phyloP scores from a whole-genome alignment of 2,113 vertebrate species.

The Eublepharis macularius region DNA sequence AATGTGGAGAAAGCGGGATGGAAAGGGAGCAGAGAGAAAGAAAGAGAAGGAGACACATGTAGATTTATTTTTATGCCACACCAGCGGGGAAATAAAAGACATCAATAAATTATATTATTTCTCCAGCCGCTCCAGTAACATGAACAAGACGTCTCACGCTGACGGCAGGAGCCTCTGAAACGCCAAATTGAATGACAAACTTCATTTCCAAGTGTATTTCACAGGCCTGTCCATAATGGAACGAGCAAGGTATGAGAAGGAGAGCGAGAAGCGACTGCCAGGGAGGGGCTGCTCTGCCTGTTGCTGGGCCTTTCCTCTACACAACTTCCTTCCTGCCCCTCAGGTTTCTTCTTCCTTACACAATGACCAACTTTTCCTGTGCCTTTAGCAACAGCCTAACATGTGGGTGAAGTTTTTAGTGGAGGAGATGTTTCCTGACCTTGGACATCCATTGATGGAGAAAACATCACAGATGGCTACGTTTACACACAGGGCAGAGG shows the following conservation, averaged over 20 bases:
- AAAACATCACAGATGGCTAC: neutral
- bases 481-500: too few relatives aligned
- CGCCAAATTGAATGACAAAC: constrained; percentile 36
- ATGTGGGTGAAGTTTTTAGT: neutral
- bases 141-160: neutral
- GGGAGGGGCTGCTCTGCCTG: neutral
- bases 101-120: constrained; percentile 16
- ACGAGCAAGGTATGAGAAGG: neutral
- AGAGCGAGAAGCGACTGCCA: neutral
- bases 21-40: fast-evolving
- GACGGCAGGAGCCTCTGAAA: neutral
- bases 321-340: neutral
- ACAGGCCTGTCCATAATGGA: neutral
- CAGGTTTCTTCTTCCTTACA: too few relatives aligned
- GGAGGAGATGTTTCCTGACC: neutral
- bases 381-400: neutral
- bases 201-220: constrained; percentile 17
- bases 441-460: neutral
- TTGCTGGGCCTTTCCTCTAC: too few relatives aligned
- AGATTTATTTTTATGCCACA: constrained; percentile 6
- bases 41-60: fast-evolving
- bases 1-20: neutral
- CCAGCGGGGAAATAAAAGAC: constrained; percentile 21
- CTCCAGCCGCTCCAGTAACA: neutral
- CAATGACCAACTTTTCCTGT: neutral